Evolutionary conservation across 2,888 invertebrate species (phyloP), one percentile per base, ranked within the genome.

Genomic region (Meiosimyza decipiens): DNA sequence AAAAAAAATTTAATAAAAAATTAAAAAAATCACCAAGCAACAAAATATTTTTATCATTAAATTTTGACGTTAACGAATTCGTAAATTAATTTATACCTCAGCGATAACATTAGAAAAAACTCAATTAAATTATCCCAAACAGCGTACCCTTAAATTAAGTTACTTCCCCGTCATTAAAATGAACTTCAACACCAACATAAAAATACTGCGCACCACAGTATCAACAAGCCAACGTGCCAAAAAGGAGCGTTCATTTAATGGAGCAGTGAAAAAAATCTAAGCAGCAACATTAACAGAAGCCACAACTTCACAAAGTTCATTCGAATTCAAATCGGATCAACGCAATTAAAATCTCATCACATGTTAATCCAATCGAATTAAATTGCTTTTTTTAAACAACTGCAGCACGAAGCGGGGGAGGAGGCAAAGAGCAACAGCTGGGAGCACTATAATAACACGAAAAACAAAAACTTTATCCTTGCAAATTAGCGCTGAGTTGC

Each of bases 331-430:
- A 72, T 51, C 63, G 62, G 55, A 22, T 68, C 68, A 72, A 68
- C 33, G 55, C 51, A 72, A 72, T 72, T 72, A 72, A 72, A 72
- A 72, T 67, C 67, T 68, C 68, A 72, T 72, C 63, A 55, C 68
- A 72, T 62, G 68, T 63, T 72, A 72, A 72, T 72, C 72, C 57
- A 55, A 54, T 68, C 67, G 67, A 63, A 63, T 47, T 63, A 16
- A 63, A 63, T 63, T 63, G 63, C 63, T 47, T 63, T 63, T 16
- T 33, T 16, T 11, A 28, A 28, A 3, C 28, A 47, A 33, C 62
- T 11, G n/a, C 47, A 16, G 13, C 47, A 16, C 11, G 13, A 11
- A 40, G 47, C 7, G 16, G 12, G 9, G 16, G 40, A n/a, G 13
- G 16, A 40, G 15, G 12, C 16, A n/a, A 47, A 40, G 6, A 47